Evolutionary conservation across 2,888 invertebrate species (phyloP), one percentile per base, ranked within the genome.

Genomic region (Apodemia mormo): DNA sequence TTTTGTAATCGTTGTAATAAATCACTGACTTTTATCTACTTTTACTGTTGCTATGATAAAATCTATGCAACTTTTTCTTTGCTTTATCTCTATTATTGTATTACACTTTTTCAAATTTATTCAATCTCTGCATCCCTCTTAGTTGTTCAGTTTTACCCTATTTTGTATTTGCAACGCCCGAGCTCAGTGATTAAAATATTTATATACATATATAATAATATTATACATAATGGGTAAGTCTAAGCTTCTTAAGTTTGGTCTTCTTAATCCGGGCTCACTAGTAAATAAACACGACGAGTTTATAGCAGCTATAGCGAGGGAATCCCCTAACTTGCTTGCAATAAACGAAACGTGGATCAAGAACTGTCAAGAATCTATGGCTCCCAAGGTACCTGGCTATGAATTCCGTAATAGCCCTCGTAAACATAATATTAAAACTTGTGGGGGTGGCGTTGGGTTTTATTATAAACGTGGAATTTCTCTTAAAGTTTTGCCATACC

Each of bases 201-300:
- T 10, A n/a, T 52, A n/a, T 52, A 2, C 10, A 52, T n/a, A 52
- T 52, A n/a, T 5, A 10, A 10, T 52, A 52, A 6, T 12, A 52
- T n/a, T 7, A 52, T 33, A 12, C 2, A 33, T 61, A 61, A 61
- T 61, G 61, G 61, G 61, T 37, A 61, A 12, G 33, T 5, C 14
- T 1, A 33, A 61, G 33, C 14, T 14, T 30, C 33, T 61, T 5
- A 61, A 33, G 5, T 61, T 61, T 14, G 33, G 61, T 33, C 61
- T 61, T 61, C 33, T 61, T 33, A 61, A 61, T 61, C 61, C 33
- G 33, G 61, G 61, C 30, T 61, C 33, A 61, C 61, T 61, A 1
- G 61, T 14, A 29, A 61, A 61, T 30, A 61, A 61, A 30, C 61
- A 61, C 14, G 61, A 61, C 6, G 61, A 61, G 33, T 61, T 61